Conservation (phyloP, 2,888 invertebrate genomes). For the Tachina grossa region DNA sequence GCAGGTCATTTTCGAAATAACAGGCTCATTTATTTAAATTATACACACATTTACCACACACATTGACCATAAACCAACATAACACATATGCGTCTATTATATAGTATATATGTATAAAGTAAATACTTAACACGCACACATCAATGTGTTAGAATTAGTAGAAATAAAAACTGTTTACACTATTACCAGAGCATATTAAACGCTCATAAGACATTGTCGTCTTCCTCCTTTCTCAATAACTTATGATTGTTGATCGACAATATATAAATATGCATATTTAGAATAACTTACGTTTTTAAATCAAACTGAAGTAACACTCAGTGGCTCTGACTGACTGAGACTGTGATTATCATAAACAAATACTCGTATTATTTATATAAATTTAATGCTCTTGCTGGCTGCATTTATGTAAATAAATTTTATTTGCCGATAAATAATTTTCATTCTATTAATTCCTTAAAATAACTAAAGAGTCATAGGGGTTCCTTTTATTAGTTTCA, state of each 20-base stretch:
- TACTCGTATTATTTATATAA: slow-evolving; percentile 7
- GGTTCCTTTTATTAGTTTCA: slow-evolving; percentile 47
- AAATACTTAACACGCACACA: slow-evolving; percentile 8
- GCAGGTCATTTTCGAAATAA: too few relatives aligned
- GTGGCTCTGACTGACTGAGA: slow-evolving; percentile 34
- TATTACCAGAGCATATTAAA: neutral
- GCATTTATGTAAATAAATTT: slow-evolving; percentile 47
- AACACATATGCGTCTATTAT: neutral
- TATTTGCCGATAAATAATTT: slow-evolving; percentile 59
- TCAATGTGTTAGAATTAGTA: slow-evolving; percentile 1
- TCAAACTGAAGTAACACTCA: slow-evolving; percentile 44
- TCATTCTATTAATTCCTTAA: slow-evolving; percentile 58
- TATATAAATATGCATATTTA: slow-evolving; percentile 24
- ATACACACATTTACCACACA: too few relatives aligned
- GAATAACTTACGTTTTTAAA: slow-evolving; percentile 40
- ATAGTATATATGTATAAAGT: too few relatives aligned
- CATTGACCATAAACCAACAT: too few relatives aligned
- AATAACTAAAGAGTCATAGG: slow-evolving; percentile 50
- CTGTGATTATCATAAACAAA: slow-evolving; percentile 37
- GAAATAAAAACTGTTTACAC: slow-evolving; percentile 8
- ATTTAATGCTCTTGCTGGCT: slow-evolving; percentile 45
- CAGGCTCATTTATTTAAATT: too few relatives aligned
- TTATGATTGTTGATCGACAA: slow-evolving; percentile 21
- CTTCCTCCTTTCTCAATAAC: neutral
- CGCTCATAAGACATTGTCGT: slow-evolving; percentile 6